phyloP scores from a whole-genome alignment of 2,888 invertebrate species.

The Neelides folsomi region DNA sequence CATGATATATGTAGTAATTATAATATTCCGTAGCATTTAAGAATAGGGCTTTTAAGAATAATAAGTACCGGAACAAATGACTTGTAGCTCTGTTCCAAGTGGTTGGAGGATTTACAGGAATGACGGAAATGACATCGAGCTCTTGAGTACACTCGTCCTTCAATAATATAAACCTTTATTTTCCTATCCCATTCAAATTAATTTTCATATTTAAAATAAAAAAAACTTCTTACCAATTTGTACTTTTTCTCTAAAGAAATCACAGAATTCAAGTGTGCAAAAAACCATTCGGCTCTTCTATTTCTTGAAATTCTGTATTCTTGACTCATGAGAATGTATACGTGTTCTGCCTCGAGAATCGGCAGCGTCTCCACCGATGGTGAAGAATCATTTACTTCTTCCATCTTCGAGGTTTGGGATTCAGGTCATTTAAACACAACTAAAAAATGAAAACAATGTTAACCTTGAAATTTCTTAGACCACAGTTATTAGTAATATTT shows the following conservation, averaged over 20 bases:
- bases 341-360: slow-evolving; percentile 47
- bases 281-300: slow-evolving; percentile 58
- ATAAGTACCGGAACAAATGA: slow-evolving; percentile 35
- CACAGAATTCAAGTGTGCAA: slow-evolving; percentile 51
- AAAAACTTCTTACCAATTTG: too few relatives aligned
- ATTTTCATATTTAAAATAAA: too few relatives aligned
- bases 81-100: slow-evolving; percentile 42
- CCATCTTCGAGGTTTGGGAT: background rate
- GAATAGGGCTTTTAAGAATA: background rate
- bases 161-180: background rate
- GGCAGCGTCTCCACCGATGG: background rate
- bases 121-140: slow-evolving; percentile 50
- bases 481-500: too few relatives aligned
- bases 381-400: background rate
- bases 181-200: too few relatives aligned
- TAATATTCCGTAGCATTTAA: background rate
- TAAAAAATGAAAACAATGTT: too few relatives aligned
- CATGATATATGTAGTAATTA: background rate
- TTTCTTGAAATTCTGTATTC: slow-evolving; percentile 59
- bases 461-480: too few relatives aligned
- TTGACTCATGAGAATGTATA: slow-evolving; percentile 55
- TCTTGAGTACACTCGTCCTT: slow-evolving; percentile 38
- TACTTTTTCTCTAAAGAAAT: slow-evolving; percentile 41
- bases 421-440: too few relatives aligned
- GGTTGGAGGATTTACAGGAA: slow-evolving; percentile 43